Conservation (phyloP, 2,888 invertebrate species). For the Lamellibrachia columna region DNA sequence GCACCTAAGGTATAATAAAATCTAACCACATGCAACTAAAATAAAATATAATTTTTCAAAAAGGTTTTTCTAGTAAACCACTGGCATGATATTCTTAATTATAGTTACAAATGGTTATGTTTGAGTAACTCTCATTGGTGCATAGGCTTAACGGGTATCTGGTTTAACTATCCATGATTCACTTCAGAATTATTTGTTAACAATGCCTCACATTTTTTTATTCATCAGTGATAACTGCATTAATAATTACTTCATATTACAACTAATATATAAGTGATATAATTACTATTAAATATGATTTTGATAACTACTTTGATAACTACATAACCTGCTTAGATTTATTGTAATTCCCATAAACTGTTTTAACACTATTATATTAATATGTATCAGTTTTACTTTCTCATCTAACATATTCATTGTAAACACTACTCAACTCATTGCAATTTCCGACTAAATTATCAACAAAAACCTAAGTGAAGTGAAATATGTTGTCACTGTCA, state of each 20-base stretch:
- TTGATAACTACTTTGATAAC: background rate
- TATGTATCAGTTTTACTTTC: background rate
- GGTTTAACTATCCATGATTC: too few relatives aligned
- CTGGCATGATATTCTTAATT: too few relatives aligned
- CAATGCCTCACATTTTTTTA: background rate
- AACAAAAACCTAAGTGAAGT: background rate
- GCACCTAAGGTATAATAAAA: too few relatives aligned
- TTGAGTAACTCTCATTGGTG: too few relatives aligned
- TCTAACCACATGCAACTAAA: too few relatives aligned
- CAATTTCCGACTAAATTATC: background rate
- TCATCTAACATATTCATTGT: background rate
- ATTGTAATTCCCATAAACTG: background rate
- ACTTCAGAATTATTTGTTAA: too few relatives aligned
- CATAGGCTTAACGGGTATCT: too few relatives aligned
- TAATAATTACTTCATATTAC: background rate
- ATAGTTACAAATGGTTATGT: too few relatives aligned
- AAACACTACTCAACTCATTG: background rate
- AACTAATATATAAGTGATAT: background rate
- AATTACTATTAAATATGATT: background rate
- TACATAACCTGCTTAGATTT: too few relatives aligned
- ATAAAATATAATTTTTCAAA: too few relatives aligned
- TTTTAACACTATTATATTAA: background rate
- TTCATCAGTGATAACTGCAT: background rate
- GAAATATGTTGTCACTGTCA: background rate
- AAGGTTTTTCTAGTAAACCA: too few relatives aligned